Conservation (phyloP, 2,113 vertebrate genomes). For the Numenius arquata region DNA sequence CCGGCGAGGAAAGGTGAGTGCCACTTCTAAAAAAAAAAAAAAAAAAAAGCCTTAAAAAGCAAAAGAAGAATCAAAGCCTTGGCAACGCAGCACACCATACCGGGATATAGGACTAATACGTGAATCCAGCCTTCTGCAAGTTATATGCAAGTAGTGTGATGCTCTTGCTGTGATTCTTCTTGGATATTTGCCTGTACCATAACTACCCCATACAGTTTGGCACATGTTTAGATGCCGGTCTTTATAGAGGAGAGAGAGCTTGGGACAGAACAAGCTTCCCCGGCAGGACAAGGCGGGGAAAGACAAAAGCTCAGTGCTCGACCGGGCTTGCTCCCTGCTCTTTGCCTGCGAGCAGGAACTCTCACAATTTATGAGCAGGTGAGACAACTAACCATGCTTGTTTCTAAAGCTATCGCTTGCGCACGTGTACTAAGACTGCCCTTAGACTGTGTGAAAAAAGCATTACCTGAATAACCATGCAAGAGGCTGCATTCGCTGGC, state of each 20-base stretch:
- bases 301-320: neutral
- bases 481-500: neutral
- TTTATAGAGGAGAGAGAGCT: neutral
- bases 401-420: neutral
- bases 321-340: neutral
- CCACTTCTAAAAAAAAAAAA: neutral
- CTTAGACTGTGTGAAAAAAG: neutral
- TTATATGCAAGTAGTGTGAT: neutral
- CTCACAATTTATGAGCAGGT: neutral
- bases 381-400: neutral
- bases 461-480: neutral
- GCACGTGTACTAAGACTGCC: neutral
- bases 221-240: neutral
- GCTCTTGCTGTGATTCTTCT: neutral
- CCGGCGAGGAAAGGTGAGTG: neutral
- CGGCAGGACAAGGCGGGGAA: neutral
- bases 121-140: neutral
- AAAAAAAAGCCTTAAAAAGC: neutral
- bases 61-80: neutral
- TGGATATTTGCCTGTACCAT: neutral
- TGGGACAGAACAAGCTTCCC: neutral
- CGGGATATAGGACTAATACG: neutral
- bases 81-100: rapidly evolving
- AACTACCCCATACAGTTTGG: neutral
- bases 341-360: neutral